Percentiles rank a stretch among this genome's conserved stretches.
These are phyloP conservation scores for Linurgus olivaceus DNA, from an alignment of 2,797 vertebrate genomes.

Conservation along the genomic window DNA sequence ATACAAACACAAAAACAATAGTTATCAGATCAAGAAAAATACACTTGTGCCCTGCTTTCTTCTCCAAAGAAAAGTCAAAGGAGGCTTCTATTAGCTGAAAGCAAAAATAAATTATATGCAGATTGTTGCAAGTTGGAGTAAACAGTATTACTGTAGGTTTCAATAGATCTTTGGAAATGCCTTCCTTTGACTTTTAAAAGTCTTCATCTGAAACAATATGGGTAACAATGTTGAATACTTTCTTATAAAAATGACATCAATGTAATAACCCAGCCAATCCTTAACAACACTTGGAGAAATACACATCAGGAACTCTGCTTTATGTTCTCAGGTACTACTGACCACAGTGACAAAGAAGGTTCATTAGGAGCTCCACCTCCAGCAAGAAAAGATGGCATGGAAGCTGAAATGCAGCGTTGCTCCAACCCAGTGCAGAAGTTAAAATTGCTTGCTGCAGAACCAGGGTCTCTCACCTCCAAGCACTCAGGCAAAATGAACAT, in stretches of 20 bases:
- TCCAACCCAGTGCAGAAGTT: neutral
- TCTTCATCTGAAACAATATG: neutral
- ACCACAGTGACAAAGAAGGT: no score
- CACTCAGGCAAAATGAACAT: neutral
- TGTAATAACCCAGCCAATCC: neutral
- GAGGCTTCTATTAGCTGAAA: neutral
- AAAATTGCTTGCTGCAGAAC: neutral
- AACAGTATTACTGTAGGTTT: neutral
- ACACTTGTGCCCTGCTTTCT: neutral
- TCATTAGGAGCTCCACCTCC: neutral
- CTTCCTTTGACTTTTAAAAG: neutral
- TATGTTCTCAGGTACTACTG: neutral
- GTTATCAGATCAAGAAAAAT: neutral
- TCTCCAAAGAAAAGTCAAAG: neutral
- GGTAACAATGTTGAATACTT: neutral
- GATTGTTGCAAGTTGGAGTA: neutral
- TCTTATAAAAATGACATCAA: neutral
- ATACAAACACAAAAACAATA: neutral
- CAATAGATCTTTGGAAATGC: neutral
- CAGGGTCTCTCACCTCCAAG: neutral
- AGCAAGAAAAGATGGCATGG: neutral
- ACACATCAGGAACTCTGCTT: neutral
- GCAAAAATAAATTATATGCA: neutral
- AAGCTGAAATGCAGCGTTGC: neutral
- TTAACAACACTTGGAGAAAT: neutral